A percentile compares a stretch with the other conserved stretches of the same genome.
These are phyloP conservation scores for Drosophila sproati DNA, from an alignment of 1,140 invertebrate genomes.

Conservation along the genomic window DNA sequence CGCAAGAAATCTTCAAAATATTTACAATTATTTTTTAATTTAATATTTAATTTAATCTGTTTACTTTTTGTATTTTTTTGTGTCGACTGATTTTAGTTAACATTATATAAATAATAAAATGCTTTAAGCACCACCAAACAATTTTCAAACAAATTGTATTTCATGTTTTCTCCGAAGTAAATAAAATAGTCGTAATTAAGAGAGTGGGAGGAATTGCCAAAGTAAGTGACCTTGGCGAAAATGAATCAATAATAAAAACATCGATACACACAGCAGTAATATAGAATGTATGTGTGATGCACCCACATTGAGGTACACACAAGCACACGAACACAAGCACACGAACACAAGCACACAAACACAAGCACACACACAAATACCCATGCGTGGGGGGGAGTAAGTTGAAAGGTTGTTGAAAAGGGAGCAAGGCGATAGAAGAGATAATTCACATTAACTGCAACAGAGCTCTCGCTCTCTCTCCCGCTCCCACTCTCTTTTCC, in stretches of 20 bases:
- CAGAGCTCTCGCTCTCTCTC: not conserved
- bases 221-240: conserved; percentile 55
- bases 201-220: not conserved
- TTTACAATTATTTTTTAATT: no score
- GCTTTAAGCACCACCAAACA: no score
- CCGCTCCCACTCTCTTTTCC: no score
- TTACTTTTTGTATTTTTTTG: no score
- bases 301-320: not conserved
- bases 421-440: not conserved
- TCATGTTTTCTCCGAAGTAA: no score
- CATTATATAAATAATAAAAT: no score
- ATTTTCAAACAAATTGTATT: no score
- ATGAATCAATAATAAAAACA: conserved; percentile 66
- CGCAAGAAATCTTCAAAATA: no score
- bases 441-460: conserved; percentile 20
- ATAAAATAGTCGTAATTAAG: no score
- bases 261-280: conserved; percentile 54
- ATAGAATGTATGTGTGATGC: conserved; percentile 7
- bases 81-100: no score
- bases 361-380: conserved; percentile 13
- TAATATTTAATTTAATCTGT: no score
- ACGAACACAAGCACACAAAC: conserved; percentile 8
- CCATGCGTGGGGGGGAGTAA: conserved; percentile 7
- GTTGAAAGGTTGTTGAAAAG: conserved; percentile 9
- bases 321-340: conserved; percentile 6